Evolutionary conservation across 2,113 vertebrate genomes (phyloP), one percentile per base, ranked within the genome.

Genomic region (Limnothrissa miodon): DNA sequence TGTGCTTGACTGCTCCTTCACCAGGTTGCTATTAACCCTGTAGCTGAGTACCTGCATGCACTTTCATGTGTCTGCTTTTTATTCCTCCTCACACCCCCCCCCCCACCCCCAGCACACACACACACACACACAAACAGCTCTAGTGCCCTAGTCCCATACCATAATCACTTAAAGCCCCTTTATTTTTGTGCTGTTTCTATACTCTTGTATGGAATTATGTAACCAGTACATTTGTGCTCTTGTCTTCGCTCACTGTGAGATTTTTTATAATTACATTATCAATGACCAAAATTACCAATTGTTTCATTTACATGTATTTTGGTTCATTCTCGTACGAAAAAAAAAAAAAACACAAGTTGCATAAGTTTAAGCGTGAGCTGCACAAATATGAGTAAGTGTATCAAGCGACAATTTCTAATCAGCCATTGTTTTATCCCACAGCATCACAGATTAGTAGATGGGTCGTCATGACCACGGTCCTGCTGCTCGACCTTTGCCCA

Each of bases 1-100:
- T 86, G 48, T 85, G 62, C 83, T 79, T 59, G 46, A 81, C 25
- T 84, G 85, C 83, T 23, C 81, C 21, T 42, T 39, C 78, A 53
- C 79, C 45, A 46, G 80, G n/a, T 62, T 78, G 17, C 21, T 42
- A 7, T 59, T 23, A 51, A 23, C 17, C 48, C n/a, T 21, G 1
- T n/a, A 39, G 33, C 5, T 23, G 17, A 21, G 51, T 25, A 66
- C n/a, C n/a, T 66, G 59, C 59, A 11, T 29, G 1, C 59, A 66
- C 59, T 66, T 66, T 11, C n/a, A 66, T 3, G 7, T 5, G 25
- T 66, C n/a, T 66, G 1, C 9, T 11, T 66, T 66, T 66, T 11
- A 33, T 25, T 0, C 0, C 48, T 17, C 48, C 15, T 19, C 48
- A 10, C 46, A 10, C 46, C 48, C 48, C 48, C 17, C 45, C 45